Evolutionary conservation across 2,888 invertebrate species (phyloP).

Genomic region (Lasioglossum figueresi): DNA sequence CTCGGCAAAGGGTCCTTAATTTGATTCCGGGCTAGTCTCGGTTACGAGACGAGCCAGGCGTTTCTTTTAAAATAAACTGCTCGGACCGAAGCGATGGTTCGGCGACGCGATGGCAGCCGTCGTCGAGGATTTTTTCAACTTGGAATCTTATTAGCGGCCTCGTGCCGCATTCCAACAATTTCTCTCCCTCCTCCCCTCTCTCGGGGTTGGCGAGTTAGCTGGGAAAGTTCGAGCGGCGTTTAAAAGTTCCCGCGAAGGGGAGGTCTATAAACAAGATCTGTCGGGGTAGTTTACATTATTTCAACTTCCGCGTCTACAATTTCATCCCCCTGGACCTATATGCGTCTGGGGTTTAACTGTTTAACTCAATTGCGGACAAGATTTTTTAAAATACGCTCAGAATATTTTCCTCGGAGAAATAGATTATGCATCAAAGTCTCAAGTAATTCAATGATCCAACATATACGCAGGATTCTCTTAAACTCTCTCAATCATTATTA

Average conservation of each 20-base stretch:
- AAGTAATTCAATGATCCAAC: background rate
- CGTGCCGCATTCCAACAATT: constrained; percentile 20
- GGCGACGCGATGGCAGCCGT: background rate
- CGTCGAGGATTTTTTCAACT: constrained; percentile 22
- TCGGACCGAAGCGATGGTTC: background rate
- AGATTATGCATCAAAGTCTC: background rate
- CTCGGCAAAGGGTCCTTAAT: constrained; percentile 9
- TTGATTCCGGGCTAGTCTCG: constrained; percentile 4
- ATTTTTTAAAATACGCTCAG: background rate
- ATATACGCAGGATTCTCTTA: too few relatives aligned
- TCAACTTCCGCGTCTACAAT: constrained; percentile 13
- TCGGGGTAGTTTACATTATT: constrained; percentile 16
- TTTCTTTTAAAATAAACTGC: constrained; percentile 7
- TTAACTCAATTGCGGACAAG: constrained; percentile 24
- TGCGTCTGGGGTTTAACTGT: background rate
- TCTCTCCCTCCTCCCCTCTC: background rate
- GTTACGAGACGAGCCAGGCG: background rate
- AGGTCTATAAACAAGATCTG: constrained; percentile 26
- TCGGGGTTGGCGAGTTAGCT: background rate
- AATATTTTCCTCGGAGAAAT: background rate
- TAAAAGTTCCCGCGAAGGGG: constrained; percentile 18
- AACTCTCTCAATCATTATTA: too few relatives aligned
- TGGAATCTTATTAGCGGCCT: constrained; percentile 17
- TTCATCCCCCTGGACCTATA: constrained; percentile 28
- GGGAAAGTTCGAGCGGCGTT: background rate